These are phyloP conservation scores for Halisarca cf. caerulea DNA, from an alignment of 37 sponge, comb jelly and placozoan genomes.

Conservation along the genomic window DNA sequence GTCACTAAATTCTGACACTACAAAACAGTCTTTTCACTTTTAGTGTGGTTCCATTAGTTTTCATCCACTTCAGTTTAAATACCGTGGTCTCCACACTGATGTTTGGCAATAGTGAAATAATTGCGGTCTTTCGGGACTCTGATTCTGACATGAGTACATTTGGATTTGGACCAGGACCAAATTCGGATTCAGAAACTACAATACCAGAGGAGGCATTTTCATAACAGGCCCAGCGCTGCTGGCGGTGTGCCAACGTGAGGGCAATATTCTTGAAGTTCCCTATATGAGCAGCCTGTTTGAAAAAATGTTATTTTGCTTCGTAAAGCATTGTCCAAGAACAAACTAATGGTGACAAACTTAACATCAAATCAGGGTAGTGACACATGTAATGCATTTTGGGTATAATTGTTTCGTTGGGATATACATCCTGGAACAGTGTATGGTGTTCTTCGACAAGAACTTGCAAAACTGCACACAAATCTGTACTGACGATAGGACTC, in stretches of 20 bases:
- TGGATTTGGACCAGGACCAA: slow-evolving; percentile 4
- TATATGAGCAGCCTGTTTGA: slow-evolving; percentile 16
- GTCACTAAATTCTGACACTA: slow-evolving; percentile 36
- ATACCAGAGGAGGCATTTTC: slow-evolving; percentile 11
- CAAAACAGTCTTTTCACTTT: background rate
- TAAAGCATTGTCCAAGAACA: slow-evolving; percentile 50
- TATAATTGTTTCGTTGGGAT: background rate
- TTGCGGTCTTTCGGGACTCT: background rate
- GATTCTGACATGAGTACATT: background rate
- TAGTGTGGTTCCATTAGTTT: background rate
- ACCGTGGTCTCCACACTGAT: background rate
- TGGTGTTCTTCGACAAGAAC: slow-evolving; percentile 37
- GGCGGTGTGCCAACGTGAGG: slow-evolving; percentile 26
- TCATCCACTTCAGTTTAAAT: slow-evolving; percentile 30
- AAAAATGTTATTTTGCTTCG: slow-evolving; percentile 45
- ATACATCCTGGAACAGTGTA: slow-evolving; percentile 2
- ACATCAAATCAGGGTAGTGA: slow-evolving; percentile 41
- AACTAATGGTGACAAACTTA: slow-evolving; percentile 24
- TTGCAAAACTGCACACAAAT: background rate
- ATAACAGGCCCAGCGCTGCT: slow-evolving; percentile 29
- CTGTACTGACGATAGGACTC: slow-evolving; percentile 5
- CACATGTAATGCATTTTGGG: slow-evolving; percentile 42
- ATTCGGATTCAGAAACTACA: background rate
- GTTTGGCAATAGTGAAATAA: background rate
- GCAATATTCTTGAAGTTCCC: slow-evolving; percentile 49